Evolutionary conservation across 1,140 invertebrate species (phyloP).

Genomic region (Drosophila micromelanica): DNA sequence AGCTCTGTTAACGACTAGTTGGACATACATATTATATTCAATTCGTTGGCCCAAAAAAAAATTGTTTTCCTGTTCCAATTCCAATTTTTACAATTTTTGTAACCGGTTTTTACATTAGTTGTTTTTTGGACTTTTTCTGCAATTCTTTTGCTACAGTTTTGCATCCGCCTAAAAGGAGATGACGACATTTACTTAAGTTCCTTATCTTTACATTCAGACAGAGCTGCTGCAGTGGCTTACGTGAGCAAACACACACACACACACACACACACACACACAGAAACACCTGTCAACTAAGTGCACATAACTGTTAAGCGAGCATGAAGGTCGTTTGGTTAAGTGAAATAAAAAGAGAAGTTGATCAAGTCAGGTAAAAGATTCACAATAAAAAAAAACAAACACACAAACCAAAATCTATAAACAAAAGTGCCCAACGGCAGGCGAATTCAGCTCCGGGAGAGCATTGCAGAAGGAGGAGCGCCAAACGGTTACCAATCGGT

Average conservation of each 20-base stretch:
- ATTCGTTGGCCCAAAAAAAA: conserved; percentile 1
- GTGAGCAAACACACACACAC: conserved; percentile 49
- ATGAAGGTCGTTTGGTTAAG: conserved; percentile 71
- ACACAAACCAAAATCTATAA: conserved; percentile 13
- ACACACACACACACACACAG: conserved; percentile 19
- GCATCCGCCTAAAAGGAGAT: conserved; percentile 5
- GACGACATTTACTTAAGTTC: conserved; percentile 9
- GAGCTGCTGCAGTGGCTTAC: conserved; percentile 50
- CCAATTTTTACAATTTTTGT: conserved; percentile 5
- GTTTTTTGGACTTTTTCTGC: not conserved
- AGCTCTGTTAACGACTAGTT: not conserved
- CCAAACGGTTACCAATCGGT: conserved; percentile 62
- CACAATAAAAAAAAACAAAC: conserved; percentile 8
- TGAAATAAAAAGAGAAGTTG: conserved; percentile 49
- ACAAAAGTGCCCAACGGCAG: conserved; percentile 46
- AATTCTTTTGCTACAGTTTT: conserved; percentile 8
- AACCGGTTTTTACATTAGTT: conserved; percentile 13
- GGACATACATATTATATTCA: conserved; percentile 22
- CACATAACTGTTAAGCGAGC: conserved; percentile 70
- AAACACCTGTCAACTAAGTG: conserved; percentile 37
- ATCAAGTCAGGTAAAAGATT: conserved; percentile 17
- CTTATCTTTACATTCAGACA: conserved; percentile 1
- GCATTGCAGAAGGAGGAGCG: conserved; percentile 39
- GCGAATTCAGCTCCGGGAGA: not conserved
- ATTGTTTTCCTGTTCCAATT: conserved; percentile 23